Conservation (phyloP, 2,888 invertebrate species). For the Euproctis similis region DNA sequence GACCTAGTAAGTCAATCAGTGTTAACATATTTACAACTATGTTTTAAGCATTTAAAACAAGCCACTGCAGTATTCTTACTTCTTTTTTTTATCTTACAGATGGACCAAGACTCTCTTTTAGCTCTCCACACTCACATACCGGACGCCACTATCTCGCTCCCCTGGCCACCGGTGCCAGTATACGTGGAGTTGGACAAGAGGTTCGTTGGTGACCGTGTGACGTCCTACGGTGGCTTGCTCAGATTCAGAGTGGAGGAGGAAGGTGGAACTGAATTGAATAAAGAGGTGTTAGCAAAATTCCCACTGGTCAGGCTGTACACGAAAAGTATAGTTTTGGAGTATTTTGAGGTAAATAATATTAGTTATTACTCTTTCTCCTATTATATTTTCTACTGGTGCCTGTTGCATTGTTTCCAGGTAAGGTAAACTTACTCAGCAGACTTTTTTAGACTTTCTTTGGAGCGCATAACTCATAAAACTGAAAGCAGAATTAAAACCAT, state of each 20-base stretch:
- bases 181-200: constrained; percentile 88
- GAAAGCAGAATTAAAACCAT: too few relatives aligned
- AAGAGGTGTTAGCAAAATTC: constrained; percentile 76
- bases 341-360: constrained; percentile 75
- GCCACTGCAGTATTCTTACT: too few relatives aligned
- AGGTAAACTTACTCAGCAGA: too few relatives aligned
- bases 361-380: too few relatives aligned
- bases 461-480: too few relatives aligned
- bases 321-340: constrained; percentile 84
- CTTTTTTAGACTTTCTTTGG: too few relatives aligned
- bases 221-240: constrained; percentile 93
- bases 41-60: too few relatives aligned
- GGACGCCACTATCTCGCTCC: constrained; percentile 55
- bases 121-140: constrained; percentile 54
- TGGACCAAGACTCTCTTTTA: constrained; percentile 55
- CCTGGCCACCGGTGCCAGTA: constrained; percentile 78
- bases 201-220: constrained; percentile 90
- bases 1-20: too few relatives aligned
- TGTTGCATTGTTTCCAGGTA: too few relatives aligned
- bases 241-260: constrained; percentile 85
- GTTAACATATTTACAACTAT: too few relatives aligned
- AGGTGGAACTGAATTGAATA: constrained; percentile 72
- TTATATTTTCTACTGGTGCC: too few relatives aligned
- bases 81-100: constrained; percentile 25
- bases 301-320: constrained; percentile 90